Base-by-base conservation (phyloP, 2,888 invertebrate genomes). In the Leptopilina drosophilae region DNA sequence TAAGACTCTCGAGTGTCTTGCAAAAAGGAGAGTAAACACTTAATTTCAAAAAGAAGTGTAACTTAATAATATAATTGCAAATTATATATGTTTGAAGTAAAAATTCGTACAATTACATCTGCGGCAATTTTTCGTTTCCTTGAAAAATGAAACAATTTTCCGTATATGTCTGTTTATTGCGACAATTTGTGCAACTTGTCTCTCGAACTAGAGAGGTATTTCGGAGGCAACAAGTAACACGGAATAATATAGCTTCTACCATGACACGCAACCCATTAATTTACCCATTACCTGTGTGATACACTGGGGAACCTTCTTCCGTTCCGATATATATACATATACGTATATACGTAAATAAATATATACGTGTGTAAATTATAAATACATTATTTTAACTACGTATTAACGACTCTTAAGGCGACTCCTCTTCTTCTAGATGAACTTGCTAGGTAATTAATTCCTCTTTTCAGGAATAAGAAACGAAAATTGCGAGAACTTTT, bases 371-470 rank as follows among this genome's bases (percentile, higher is more conserved):
- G 8, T 42, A 8, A 42, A 42, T 42, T 42, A 42, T 42, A 42
- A 42, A 42, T 42, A 7, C 42, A 42, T 42, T 2, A 81, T 82
- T 82, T 82, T 81, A 82, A 83, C 81, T 82, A 81, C 81, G 83
- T 82, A 84, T 83, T 82, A 83, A 83, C 80, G 84, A 83, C 64
- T 20, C 20, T 20, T 20, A 20, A 20, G 20, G 20, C 20, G 20
- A 1, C 20, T 20, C 20, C 20, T 20, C 80, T 81, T 81, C 78
- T 83, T 82, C 83, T 76, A 78, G 81, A 81, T 80, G 83, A 80
- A 83, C 82, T 76, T 80, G 67, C 75, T 81, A 78, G 77, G 85
- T 87, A 87, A 87, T 87, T 86, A 87, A 87, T 87, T 85, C 82
- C 82, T 59, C 82, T 49, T 20, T 20, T 4, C 49, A 0, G 69